These are phyloP conservation scores for Drosophila saltans DNA, from an alignment of 1,140 invertebrate genomes.

Conservation along the genomic window DNA sequence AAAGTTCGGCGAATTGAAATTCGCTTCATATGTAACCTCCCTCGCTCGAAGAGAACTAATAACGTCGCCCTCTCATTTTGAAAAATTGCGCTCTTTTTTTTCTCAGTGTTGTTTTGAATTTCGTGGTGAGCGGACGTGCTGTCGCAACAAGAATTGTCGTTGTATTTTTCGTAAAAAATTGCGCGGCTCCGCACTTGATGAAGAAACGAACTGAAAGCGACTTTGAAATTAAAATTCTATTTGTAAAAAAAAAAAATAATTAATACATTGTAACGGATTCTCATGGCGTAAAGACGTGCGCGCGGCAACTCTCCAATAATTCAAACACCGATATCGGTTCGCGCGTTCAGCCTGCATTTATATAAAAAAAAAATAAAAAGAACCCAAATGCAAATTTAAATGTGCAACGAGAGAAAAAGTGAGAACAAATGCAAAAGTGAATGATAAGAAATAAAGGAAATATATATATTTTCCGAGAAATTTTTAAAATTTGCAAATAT, in stretches of 20 bases:
- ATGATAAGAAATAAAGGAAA: not conserved
- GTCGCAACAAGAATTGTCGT: not conserved
- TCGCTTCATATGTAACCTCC: too few relatives aligned
- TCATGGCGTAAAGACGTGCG: conserved; percentile 3
- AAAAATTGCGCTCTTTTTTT: not conserved
- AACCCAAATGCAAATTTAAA: conserved; percentile 2
- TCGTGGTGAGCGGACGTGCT: conserved; percentile 3
- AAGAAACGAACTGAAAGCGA: not conserved
- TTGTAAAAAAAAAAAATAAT: not conserved
- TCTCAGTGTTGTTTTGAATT: not conserved
- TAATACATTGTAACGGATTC: conserved; percentile 5
- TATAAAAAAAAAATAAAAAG: not conserved
- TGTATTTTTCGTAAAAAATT: not conserved
- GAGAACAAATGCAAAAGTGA: conserved; percentile 9
- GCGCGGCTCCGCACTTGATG: not conserved
- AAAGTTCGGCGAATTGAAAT: too few relatives aligned
- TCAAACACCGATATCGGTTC: not conserved
- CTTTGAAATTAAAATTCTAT: not conserved
- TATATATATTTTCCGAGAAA: not conserved
- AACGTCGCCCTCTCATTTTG: too few relatives aligned
- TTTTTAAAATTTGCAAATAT: not conserved
- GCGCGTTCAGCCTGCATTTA: not conserved
- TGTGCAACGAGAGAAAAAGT: not conserved
- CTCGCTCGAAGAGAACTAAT: too few relatives aligned
- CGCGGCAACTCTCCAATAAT: not conserved